Evolutionary conservation across 2,113 vertebrate genomes (phyloP).

Genomic region (Sapajus apella): DNA sequence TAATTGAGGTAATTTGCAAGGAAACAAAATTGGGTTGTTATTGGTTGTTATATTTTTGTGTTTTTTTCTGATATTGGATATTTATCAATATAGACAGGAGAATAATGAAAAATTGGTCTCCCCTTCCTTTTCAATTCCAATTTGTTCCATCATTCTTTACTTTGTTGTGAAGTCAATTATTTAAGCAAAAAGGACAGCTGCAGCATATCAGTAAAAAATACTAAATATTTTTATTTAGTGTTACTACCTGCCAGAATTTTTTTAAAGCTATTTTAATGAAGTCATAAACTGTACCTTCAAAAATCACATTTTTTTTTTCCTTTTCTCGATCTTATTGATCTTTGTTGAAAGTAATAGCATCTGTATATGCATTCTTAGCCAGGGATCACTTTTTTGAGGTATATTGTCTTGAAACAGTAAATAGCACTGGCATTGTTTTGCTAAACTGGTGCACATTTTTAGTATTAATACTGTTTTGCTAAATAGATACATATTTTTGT

Average conservation of each 20-base stretch:
- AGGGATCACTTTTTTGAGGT: not conserved
- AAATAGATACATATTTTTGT: not conserved
- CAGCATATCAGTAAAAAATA: not conserved
- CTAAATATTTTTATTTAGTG: not conserved
- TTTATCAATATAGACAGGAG: constrained; percentile 40
- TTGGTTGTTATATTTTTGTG: not conserved
- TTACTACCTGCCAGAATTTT: not conserved
- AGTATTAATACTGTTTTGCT: not conserved
- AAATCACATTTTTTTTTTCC: not conserved
- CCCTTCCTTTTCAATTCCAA: not conserved
- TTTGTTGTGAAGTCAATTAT: not conserved
- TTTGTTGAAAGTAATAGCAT: not conserved
- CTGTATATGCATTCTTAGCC: not conserved
- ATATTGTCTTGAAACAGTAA: constrained; percentile 13
- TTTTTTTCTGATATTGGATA: constrained; percentile 1
- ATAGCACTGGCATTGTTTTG: not conserved
- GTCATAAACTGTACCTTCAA: not conserved
- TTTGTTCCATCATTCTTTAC: not conserved
- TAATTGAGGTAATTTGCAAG: not conserved
- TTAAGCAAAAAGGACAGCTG: not conserved
- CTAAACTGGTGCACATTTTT: not conserved
- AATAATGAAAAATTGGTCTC: constrained; percentile 27
- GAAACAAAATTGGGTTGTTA: not conserved
- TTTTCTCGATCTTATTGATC: not conserved
- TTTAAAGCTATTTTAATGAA: not conserved